Base-by-base conservation (phyloP, 2,113 vertebrate genomes). In the Scartelaos histophorus region DNA sequence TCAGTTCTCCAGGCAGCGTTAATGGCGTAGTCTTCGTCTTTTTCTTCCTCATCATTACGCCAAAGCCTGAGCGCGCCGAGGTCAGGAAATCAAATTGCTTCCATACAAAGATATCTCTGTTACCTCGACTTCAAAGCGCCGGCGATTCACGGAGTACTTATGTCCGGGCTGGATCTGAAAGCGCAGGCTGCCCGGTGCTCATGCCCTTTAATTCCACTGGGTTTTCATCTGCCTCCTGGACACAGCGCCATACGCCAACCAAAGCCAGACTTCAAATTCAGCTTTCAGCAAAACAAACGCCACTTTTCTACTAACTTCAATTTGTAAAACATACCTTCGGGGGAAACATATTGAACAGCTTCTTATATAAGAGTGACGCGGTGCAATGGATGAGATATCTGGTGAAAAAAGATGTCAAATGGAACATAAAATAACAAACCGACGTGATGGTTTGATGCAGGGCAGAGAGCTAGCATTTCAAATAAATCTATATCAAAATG, bases 71-170 rank as follows among this genome's bases (percentile, higher is more conserved):
- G 43, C 79, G 66, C 7, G 2, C 66, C 9, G 3, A 65, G 81
- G 75, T 85, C 85, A 82, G 65, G 81, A 79, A 82, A 73, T 69
- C 67, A 84, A 84, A 76, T 84, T 45, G 79, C 75, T 66, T 74
- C 67, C 76, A 79, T 87, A 88, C 79, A 85, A 81, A 87, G 81
- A 85, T 69, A 79, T 83, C 74, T 79, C 53, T 72, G 79, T 84
- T 82, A 66, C 67, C 65, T 65, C 51, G 82, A 85, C 81, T 88
- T 85, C 83, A 88, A 85, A 58, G 22, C 68, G 56, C 3, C 47
- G 56, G 22, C 5, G 3, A 62, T 81, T 73, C 67, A 68, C 69
- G 75, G 78, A 34, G 69, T 72, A 70, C 66, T 84, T 69, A 69
- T n/a, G 19, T 57, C 71, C 11, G 13, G 22, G 61, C 43, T 73